These are phyloP conservation scores for Myrmecobius fasciatus DNA, from an alignment of 2,113 vertebrate genomes.

Conservation along the genomic window DNA sequence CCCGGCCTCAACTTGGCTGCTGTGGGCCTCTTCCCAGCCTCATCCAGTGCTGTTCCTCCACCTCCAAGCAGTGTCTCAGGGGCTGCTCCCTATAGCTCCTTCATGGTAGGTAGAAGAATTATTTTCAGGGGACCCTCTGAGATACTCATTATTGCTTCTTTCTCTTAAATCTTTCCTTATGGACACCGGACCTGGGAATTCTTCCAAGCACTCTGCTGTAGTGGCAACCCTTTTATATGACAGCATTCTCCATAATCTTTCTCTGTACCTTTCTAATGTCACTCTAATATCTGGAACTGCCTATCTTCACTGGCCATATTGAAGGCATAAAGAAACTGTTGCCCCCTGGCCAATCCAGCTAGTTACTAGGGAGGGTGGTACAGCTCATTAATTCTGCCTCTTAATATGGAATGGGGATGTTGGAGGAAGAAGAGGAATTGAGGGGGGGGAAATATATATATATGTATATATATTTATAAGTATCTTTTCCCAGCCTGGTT, in stretches of 20 bases:
- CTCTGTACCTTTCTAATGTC: not conserved
- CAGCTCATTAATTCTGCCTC: too few relatives aligned
- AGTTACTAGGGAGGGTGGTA: not conserved
- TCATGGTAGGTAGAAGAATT: conserved; percentile 86
- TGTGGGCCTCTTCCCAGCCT: conserved; percentile 94
- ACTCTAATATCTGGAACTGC: too few relatives aligned
- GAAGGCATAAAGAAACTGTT: not conserved
- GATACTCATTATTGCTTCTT: fast-evolving
- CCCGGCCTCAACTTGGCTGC: conserved; percentile 95
- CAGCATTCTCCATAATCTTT: not conserved
- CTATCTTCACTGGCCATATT: not conserved
- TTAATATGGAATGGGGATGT: not conserved
- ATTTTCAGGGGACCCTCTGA: not conserved
- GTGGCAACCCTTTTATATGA: not conserved
- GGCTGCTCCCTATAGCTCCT: conserved; percentile 91
- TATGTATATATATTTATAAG: not conserved
- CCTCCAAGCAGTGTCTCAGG: conserved; percentile 88
- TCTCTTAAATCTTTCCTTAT: not conserved
- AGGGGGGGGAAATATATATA: not conserved
- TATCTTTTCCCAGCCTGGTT: not conserved
- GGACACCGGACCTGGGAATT: not conserved
- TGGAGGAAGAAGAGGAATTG: not conserved
- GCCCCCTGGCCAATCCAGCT: too few relatives aligned
- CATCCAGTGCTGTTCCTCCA: conserved; percentile 88
- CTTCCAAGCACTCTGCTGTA: not conserved